These are phyloP conservation scores for Argyrosomus japonicus DNA, from an alignment of 2,113 vertebrate species.

Conservation along the genomic window DNA sequence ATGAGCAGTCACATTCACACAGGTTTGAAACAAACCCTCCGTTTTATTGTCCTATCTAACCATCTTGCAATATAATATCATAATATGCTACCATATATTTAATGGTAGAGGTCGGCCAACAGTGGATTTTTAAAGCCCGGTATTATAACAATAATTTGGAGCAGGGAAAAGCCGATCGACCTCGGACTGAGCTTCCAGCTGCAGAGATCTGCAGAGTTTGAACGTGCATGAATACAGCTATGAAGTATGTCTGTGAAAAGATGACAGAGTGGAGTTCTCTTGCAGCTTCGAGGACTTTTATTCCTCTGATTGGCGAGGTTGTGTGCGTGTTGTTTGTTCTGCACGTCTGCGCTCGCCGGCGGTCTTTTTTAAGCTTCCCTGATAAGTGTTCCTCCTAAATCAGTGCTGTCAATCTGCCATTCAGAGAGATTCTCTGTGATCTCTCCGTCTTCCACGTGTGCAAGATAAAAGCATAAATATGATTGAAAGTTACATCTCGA, in stretches of 20 bases:
- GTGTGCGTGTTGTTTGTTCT: conserved; percentile 5
- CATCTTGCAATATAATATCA: neutral
- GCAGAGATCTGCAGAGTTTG: conserved; percentile 12
- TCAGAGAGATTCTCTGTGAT: conserved; percentile 2
- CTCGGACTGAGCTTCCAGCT: neutral
- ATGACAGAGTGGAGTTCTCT: conserved; percentile 7
- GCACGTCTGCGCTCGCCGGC: conserved; percentile 16
- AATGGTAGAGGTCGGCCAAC: neutral
- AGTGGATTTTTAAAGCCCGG: too few relatives aligned
- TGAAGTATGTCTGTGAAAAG: conserved; percentile 32
- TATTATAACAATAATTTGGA: too few relatives aligned
- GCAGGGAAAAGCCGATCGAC: too few relatives aligned
- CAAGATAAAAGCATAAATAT: too few relatives aligned
- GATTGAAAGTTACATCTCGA: too few relatives aligned
- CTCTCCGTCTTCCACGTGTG: neutral
- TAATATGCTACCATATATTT: neutral
- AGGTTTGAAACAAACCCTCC: neutral
- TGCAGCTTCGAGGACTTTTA: conserved; percentile 38
- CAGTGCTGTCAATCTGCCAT: conserved; percentile 6
- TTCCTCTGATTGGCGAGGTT: conserved; percentile 15
- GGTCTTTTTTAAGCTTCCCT: conserved; percentile 21
- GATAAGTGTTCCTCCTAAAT: neutral
- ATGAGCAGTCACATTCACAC: neutral
- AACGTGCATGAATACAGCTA: conserved; percentile 27
- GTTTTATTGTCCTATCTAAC: neutral